Base-by-base conservation (phyloP, 2,113 vertebrate species). In the Nothoprocta perdicaria region DNA sequence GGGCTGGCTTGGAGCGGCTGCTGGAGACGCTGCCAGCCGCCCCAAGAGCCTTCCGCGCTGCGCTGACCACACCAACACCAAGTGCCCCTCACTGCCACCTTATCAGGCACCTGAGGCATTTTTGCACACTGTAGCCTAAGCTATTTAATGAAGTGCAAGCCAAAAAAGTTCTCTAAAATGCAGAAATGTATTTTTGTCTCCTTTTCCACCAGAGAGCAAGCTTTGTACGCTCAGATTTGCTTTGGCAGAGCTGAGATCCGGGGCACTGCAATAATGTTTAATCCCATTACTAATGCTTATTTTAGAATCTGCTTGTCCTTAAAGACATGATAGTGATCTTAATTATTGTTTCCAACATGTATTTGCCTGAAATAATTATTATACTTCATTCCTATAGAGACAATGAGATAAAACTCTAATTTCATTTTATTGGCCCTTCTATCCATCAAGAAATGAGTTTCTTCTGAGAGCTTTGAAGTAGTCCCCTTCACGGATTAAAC, bases 341-440 rank as follows among this genome's bases (percentile, higher is more conserved):
- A 97, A 97, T 97, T 96, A 97, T 94, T 93, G 89, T 96, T 93
- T 96, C 95, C 77, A 62, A 96, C 96, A 96, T 97, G 96, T 97
- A 97, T 97, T 97, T 96, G 95, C 96, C 95, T 97, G 96, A 97
- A 97, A 96, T 96, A 96, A 96, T 97, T 97, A 95, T 96, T 97
- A 96, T 95, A 95, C 92, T 94, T 97, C 95, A 96, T 97, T 97
- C 94, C 95, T 95, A 96, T 94, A 93, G 95, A 97, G 96, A 97
- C 96, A 97, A 97, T 96, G 93, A 97, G 95, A 97, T 97, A 97
- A 96, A 97, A 96, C 96, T 95, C 96, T 97, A 96, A 97, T 97
- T 97, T 97, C 5, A 3, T 96, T 97, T 97, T 96, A 97, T 97
- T 97, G 95, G 96, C 93, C 96, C 86, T 94, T 94, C 96, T 96